Base-by-base conservation (phyloP, 2,888 invertebrate species). In the Chymomyza fuscimana region DNA sequence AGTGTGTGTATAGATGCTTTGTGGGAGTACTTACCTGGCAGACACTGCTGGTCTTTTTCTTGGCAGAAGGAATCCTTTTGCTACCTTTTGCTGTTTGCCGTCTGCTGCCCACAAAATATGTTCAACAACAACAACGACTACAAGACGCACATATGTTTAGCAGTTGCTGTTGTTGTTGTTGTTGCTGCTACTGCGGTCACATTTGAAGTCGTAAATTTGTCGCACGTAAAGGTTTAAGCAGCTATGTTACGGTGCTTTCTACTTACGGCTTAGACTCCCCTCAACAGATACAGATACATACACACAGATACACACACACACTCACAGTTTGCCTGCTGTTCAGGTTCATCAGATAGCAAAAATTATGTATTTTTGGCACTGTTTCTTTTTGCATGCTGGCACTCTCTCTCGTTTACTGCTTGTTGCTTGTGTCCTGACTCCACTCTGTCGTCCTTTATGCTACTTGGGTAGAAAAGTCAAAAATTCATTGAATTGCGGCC, bases 141-240 rank as follows among this genome's bases (percentile, higher is more conserved):
- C 19, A 54, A 58, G 50, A 25, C n/a, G 59, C 5, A 40, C 4
- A 67, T 29, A 51, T 32, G 52, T 4, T 50, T 5, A 16, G 50
- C 46, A 36, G 36, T 61, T 52, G 46, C 58, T 62, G 69, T 65
- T 71, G 70, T 69, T 69, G 70, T 70, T 36, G 50, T 63, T 66
- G 69, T 54, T 62, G 69, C 51, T 56, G 59, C 29, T 69, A 68
- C 54, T 78, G 78, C 78, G 83, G 84, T 80, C 78, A 78, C 81
- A 81, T 87, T 86, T 86, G 76, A 82, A 87, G 88, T 88, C 90
- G 90, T 89, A 89, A 87, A 87, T 87, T 89, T 89, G 89, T 87
- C 87, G 89, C 88, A 87, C 86, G 88, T 89, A 82, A 84, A 85
- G 88, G 88, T 88, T 87, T 84, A 87, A 84, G 83, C 83, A 87